phyloP scores from a whole-genome alignment of 2,888 invertebrate genomes.

The Anthophora plumipes region DNA sequence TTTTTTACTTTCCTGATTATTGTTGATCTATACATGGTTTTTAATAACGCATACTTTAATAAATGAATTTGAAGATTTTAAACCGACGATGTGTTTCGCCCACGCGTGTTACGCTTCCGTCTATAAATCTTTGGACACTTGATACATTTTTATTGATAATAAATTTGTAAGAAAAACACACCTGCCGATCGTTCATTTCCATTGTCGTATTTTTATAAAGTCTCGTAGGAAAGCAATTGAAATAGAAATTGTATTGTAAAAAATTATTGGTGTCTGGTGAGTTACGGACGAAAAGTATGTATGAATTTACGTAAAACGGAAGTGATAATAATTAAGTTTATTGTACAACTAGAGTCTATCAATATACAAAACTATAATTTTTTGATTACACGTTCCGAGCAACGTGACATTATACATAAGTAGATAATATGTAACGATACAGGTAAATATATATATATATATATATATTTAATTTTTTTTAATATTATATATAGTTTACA shows the following conservation, averaged over 20 bases:
- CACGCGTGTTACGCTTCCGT: too few species aligned
- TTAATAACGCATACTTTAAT: constrained; percentile 54
- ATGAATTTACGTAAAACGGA: not conserved
- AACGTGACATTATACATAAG: constrained; percentile 57
- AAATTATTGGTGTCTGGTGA: too few species aligned
- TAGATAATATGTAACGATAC: constrained; percentile 77
- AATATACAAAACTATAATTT: constrained; percentile 84
- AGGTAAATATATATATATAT: too few species aligned
- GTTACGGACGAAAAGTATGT: too few species aligned
- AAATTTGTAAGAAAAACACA: too few species aligned
- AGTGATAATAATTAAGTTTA: constrained; percentile 79
- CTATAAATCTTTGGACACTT: too few species aligned
- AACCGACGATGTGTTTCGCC: not conserved
- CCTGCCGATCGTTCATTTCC: too few species aligned
- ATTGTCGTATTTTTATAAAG: too few species aligned
- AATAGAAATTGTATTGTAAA: too few species aligned
- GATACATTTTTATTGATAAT: too few species aligned
- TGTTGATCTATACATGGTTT: constrained; percentile 56
- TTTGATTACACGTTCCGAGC: constrained; percentile 81
- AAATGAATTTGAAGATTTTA: constrained; percentile 49
- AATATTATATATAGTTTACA: constrained; percentile 72
- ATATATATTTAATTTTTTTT: too few species aligned
- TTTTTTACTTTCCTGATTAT: constrained; percentile 45
- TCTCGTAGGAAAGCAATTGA: too few species aligned
- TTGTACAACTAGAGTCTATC: constrained; percentile 81